Conservation (phyloP, 2,888 invertebrate species). For the Cataglyphis livida region DNA sequence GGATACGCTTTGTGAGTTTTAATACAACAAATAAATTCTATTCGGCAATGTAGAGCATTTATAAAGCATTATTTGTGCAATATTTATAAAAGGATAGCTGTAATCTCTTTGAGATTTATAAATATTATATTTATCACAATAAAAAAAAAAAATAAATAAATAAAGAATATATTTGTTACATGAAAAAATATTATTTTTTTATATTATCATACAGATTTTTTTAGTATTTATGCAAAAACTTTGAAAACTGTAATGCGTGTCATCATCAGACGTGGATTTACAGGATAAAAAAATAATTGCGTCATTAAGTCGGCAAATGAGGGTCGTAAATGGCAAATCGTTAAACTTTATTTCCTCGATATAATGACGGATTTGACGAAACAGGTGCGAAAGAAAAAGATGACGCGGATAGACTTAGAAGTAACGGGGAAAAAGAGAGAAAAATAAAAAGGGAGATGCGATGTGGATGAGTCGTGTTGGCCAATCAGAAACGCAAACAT, state of each 20-base stretch:
- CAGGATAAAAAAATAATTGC: slow-evolving; percentile 56
- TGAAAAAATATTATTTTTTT: neutral
- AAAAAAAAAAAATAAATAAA: neutral
- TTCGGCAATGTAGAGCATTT: neutral
- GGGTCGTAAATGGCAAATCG: neutral
- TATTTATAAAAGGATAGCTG: neutral
- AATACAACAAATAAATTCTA: neutral
- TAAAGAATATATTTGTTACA: neutral
- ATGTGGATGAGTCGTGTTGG: slow-evolving; percentile 46
- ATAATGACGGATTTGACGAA: slow-evolving; percentile 41
- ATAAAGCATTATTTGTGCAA: slow-evolving; percentile 15
- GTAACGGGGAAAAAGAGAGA: neutral
- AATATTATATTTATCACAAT: neutral
- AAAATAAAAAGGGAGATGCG: neutral
- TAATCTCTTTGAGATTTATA: neutral
- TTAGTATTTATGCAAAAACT: slow-evolving; percentile 29
- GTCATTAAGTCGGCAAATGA: slow-evolving; percentile 35
- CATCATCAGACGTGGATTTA: neutral
- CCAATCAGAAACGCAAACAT: slow-evolving; percentile 78
- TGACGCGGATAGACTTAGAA: neutral
- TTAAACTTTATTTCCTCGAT: slow-evolving; percentile 53
- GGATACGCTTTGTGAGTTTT: slow-evolving; percentile 6
- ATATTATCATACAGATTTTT: neutral
- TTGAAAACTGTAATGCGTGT: slow-evolving; percentile 11
- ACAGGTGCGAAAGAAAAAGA: neutral